Conservation (phyloP, 2,113 vertebrate species). For the Centropristis striata region DNA sequence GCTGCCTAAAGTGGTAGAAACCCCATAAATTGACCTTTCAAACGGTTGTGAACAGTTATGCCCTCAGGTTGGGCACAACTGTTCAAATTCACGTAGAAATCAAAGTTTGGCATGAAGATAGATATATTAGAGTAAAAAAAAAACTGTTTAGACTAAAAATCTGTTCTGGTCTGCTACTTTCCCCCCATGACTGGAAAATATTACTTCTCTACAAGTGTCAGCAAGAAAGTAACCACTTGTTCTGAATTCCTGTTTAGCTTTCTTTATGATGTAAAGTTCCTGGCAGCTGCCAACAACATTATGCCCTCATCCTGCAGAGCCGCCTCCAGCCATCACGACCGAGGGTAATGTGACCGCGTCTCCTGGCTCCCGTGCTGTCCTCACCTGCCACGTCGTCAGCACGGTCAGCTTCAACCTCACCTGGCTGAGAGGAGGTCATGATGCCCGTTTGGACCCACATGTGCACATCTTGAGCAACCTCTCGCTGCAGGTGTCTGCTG, state of each 20-base stretch:
- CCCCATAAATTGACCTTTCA: too few species aligned
- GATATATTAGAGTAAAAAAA: too few species aligned
- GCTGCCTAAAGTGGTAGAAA: too few species aligned
- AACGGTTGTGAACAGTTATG: too few species aligned
- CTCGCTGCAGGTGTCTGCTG: constrained; percentile 88
- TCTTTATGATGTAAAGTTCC: constrained; percentile 1
- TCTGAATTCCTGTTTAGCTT: background rate
- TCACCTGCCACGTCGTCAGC: constrained; percentile 90
- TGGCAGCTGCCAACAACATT: background rate
- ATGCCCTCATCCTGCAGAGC: constrained; percentile 85
- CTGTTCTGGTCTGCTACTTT: background rate
- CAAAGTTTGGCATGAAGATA: too few species aligned
- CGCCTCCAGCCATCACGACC: constrained; percentile 89
- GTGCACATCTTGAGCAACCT: constrained; percentile 84
- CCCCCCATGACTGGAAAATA: background rate
- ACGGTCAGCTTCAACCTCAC: constrained; percentile 92
- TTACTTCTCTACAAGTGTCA: background rate
- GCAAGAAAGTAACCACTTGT: background rate
- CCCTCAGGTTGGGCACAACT: too few species aligned
- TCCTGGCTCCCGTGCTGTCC: constrained; percentile 86
- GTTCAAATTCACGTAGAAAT: too few species aligned
- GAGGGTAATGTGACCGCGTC: constrained; percentile 86
- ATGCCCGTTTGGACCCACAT: constrained; percentile 82
- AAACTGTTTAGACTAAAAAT: background rate
- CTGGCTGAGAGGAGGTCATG: constrained; percentile 88